Conservation (phyloP, 1,140 invertebrate genomes). For the Drosophila jambulina region DNA sequence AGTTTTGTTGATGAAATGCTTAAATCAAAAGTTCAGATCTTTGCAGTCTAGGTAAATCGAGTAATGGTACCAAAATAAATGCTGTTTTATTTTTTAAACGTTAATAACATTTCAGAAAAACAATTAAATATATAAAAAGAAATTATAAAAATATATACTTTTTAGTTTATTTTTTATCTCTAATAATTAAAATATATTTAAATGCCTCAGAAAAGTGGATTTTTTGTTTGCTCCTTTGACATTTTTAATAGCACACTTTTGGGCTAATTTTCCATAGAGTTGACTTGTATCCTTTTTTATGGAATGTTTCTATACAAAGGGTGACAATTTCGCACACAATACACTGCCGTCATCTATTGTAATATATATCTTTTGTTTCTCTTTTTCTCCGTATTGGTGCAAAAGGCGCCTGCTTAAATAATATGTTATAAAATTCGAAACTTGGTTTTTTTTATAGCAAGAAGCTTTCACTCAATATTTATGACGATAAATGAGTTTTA, state of each 20-base stretch:
- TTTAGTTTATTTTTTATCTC: too few relatives aligned
- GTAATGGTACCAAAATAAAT: too few relatives aligned
- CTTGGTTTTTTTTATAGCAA: constrained; percentile 1
- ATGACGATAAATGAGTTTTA: neutral
- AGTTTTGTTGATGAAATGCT: neutral
- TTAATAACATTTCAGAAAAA: too few relatives aligned
- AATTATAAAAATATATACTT: too few relatives aligned
- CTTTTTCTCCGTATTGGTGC: neutral
- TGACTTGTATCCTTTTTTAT: neutral
- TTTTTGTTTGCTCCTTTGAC: neutral
- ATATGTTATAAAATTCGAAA: neutral
- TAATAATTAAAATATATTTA: neutral
- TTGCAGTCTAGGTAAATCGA: neutral
- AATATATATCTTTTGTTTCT: neutral
- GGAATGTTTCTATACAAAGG: neutral
- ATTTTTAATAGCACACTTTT: neutral
- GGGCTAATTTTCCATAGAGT: neutral
- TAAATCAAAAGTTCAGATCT: neutral
- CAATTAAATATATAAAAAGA: neutral
- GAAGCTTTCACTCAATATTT: constrained; percentile 1
- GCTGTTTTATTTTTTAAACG: too few relatives aligned
- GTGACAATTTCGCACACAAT: neutral
- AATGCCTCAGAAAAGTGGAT: neutral
- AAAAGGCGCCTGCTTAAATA: neutral
- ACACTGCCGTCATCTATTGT: neutral